These are phyloP conservation scores for Iselma pallidipennis DNA, from an alignment of 2,888 invertebrate species.

Conservation along the genomic window DNA sequence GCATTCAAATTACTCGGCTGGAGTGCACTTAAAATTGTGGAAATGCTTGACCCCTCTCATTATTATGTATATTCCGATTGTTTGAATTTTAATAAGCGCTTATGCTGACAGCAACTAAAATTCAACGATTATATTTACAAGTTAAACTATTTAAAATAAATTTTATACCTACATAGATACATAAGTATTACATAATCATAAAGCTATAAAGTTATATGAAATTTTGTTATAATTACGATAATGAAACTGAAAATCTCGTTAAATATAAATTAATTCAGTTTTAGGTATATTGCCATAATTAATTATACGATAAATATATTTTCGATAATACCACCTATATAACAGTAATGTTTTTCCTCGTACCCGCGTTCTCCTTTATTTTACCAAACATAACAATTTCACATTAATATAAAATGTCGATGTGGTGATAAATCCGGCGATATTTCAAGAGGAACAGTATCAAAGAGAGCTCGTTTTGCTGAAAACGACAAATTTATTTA, in stretches of 20 bases:
- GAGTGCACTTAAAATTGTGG: not conserved
- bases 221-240: no score
- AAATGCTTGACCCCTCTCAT: conserved; percentile 11
- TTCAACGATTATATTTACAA: not conserved
- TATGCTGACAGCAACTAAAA: not conserved
- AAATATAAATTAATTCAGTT: no score
- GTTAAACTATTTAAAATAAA: not conserved
- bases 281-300: not conserved
- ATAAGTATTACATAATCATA: no score
- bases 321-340: not conserved
- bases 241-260: no score
- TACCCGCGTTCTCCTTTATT: not conserved
- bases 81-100: conserved; percentile 17
- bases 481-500: not conserved
- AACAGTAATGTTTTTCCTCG: not conserved
- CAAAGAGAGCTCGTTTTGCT: not conserved
- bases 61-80: conserved; percentile 21
- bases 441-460: not conserved
- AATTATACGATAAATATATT: not conserved
- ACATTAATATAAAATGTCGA: not conserved
- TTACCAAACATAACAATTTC: not conserved
- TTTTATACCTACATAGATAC: not conserved
- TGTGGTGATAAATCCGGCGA: not conserved
- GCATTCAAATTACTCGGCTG: not conserved
- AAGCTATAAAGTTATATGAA: no score